Evolutionary conservation across 2,888 invertebrate species (phyloP).

Genomic region (Lymantria dispar): DNA sequence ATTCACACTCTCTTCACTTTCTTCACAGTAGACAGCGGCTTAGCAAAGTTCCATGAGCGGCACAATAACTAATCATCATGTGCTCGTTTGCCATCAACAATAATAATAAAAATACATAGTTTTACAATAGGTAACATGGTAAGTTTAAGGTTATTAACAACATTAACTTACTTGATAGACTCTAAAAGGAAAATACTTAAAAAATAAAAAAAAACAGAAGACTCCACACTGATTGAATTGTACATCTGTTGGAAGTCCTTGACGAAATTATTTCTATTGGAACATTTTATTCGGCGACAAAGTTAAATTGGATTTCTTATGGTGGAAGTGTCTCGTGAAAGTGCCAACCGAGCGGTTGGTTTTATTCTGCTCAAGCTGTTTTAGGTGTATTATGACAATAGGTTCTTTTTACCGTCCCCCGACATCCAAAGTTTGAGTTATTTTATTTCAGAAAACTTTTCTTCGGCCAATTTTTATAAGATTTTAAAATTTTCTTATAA

Average conservation of each 20-base stretch:
- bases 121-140: slow-evolving; percentile 8
- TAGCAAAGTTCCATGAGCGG: too few species aligned
- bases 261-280: slow-evolving; percentile 80
- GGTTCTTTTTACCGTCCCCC: slow-evolving; percentile 47
- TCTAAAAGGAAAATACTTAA: slow-evolving; percentile 51
- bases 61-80: too few species aligned
- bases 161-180: slow-evolving; percentile 56
- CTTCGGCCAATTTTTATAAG: not conserved
- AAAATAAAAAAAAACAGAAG: slow-evolving; percentile 57
- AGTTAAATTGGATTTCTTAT: slow-evolving; percentile 82
- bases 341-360: slow-evolving; percentile 58
- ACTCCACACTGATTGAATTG: slow-evolving; percentile 72
- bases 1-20: too few species aligned
- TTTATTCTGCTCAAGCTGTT: slow-evolving; percentile 63
- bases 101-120: too few species aligned
- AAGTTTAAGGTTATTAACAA: slow-evolving; percentile 57
- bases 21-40: too few species aligned
- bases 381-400: slow-evolving; percentile 64
- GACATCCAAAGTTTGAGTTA: slow-evolving; percentile 34
- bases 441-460: slow-evolving; percentile 23
- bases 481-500: slow-evolving; percentile 9
- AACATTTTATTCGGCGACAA: slow-evolving; percentile 77
- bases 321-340: slow-evolving; percentile 66
- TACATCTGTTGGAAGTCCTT: slow-evolving; percentile 75
- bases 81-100: too few species aligned